These are phyloP conservation scores for Bettongia penicillata DNA, from an alignment of 2,113 vertebrate species.

Conservation along the genomic window DNA sequence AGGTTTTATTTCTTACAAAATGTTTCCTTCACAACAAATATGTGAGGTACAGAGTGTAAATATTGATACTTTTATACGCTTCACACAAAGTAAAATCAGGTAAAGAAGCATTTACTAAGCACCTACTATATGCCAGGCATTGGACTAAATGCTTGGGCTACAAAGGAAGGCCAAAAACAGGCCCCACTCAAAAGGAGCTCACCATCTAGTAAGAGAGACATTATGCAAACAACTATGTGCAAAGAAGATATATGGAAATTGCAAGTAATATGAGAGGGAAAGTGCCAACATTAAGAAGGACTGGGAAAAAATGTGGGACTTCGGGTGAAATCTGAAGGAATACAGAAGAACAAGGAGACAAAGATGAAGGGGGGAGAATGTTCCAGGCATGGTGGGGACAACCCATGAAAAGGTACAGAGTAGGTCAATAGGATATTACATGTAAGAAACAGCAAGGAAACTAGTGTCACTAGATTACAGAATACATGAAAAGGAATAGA, in stretches of 20 bases:
- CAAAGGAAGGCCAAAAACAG: not conserved
- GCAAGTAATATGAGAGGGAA: not conserved
- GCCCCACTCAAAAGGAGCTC: not conserved
- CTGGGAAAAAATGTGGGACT: not conserved
- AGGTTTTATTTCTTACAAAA: not conserved
- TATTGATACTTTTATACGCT: not conserved
- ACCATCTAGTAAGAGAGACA: not conserved
- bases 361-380: not conserved
- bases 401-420: not conserved
- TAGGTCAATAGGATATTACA: no score
- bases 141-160: not conserved
- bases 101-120: not conserved
- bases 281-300: not conserved
- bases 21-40: not conserved
- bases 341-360: not conserved
- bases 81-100: not conserved
- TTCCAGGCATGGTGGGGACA: not conserved
- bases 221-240: not conserved
- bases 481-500: not conserved
- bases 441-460: not conserved
- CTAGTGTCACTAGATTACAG: not conserved
- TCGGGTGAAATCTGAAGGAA: not conserved
- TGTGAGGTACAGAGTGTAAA: not conserved
- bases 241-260: not conserved
- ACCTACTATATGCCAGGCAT: not conserved